Evolutionary conservation across 2,113 vertebrate species (phyloP), one percentile per base, ranked within the genome.

Genomic region (Tyrannus savana): DNA sequence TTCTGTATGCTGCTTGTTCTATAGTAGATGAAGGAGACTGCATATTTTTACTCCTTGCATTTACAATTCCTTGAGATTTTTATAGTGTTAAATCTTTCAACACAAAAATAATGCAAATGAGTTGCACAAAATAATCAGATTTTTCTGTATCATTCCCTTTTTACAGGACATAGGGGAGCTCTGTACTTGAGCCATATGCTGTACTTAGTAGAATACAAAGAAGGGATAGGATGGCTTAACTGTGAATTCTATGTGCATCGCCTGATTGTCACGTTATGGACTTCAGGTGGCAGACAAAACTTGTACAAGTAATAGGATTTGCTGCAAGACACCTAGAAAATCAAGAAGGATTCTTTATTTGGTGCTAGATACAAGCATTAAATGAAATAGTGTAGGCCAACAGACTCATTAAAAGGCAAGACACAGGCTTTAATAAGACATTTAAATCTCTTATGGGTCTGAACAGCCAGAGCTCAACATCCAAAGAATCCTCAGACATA

Each of bases 301-400:
- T 41, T 72, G n/a, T 58, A 28, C 19, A 77, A 66, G 18, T 39
- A 87, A 77, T 5, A 92, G 59, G 25, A 68, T 53, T 33, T 73
- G 30, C 55, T 85, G 19, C 56, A 59, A 74, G 58, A 82, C 73
- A 89, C 59, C 35, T 81, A 66, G 64, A 74, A 94, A 89, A 92
- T 66, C 50, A 90, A 90, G 58, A 47, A 80, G 89, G n/a, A 28
- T 9, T 87, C 73, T 97, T 97, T 96, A 96, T 97, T 95, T 85
- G 56, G 53, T 77, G 68, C 77, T 89, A 96, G 85, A 92, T 86
- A 96, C 79, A 97, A 77, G 91, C 82, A 83, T 91, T 87, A 91
- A 80, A 91, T 83, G 42, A 85, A 95, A 79, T 6, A 72, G 53
- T 64, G 13, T 89, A 94, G 52, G 78, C 89, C 73, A 86, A 58